Evolutionary conservation across 2,113 vertebrate species (phyloP), one percentile per base, ranked within the genome.

Genomic region (Martes martes): DNA sequence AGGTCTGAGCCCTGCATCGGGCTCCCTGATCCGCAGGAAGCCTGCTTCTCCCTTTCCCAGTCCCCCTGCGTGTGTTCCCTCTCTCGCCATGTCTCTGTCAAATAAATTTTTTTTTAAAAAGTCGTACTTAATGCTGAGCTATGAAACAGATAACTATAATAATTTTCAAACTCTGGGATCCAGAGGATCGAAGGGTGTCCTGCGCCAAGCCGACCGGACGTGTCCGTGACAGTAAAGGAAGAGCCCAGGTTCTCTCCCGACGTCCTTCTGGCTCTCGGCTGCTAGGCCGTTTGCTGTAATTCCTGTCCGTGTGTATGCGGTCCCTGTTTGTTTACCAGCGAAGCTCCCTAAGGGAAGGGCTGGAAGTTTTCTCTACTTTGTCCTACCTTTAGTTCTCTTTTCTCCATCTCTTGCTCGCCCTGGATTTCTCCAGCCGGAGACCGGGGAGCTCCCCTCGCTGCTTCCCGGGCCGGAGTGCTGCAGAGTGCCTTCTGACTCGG

Each of bases 301-400:
- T 47, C 3, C 18, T 9, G 13, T 24, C 6, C 1, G 6, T 47
- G 33, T 13, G 8, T 10, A 5, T 21, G 36, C 31, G 52, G 78
- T 57, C 5, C 57, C 50, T 18, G n/a, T 69, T 82, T 78, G 80
- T 24, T 90, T 71, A 74, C 26, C 87, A 88, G 76, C 42, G 42
- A 83, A 39, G 10, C 16, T 14, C 42, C 31, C 15, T 3, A 36
- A 80, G 42, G 45, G 71, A 86, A 89, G 39, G 45, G 81, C 4
- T 39, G 24, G 26, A 50, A 61, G 8, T 33, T 71, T 61, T 7
- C 2, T 31, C 36, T 59, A 28, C 42, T 90, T 89, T 82, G 57
- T 65, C 90, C 73, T 98, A 98, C 98, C 98, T 98, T 98, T 28
- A 96, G 84, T 86, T 95, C 88, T 92, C 36, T 96, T 57, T 83